Base-by-base conservation (phyloP, 2,888 invertebrate species). In the Hyposoter didymator region DNA sequence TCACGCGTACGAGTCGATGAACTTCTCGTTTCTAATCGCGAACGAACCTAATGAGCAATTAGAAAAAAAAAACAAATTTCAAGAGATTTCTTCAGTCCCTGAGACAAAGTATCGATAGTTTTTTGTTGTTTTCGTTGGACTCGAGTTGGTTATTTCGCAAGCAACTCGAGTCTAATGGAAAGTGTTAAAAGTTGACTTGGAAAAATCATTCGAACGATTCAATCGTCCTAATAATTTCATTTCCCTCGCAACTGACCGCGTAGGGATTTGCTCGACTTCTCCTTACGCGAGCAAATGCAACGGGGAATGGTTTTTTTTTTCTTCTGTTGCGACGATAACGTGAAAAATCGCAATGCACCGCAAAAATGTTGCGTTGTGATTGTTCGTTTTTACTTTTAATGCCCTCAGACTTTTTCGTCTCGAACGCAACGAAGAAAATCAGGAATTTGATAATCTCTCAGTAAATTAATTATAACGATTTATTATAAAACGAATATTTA, bases 201-300 rank as follows among this genome's bases (percentile, higher is more conserved):
- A 39, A 19, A n/a, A 66, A 66, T 39, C 19, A 39, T 12, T 39
- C 17, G n/a, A 66, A 8, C 8, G 35, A n/a, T 28, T 47, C 28
- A 59, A 59, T 78, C 55, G 28, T 45, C 10, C 39, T 47, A 10
- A n/a, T 66, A 62, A 8, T 39, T 73, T 66, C 28, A 14, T 43
- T 28, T 64, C 43, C 0, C 52, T 7, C n/a, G 43, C 79, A 67
- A 78, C 69, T 74, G 82, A 22, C 62, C 70, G 70, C 55, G 75
- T 7, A 67, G 47, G 70, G 74, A 78, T 78, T 82, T 39, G 35
- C 6, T 7, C 6, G 55, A 55, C 70, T 74, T 6, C 35, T 78
- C 67, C 49, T 7, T 19, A n/a, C 69, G 28, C 70, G 78, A 39
- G 66, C 69, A 52, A 82, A 82, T 74, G 78, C 43, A 19, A 19